These are phyloP conservation scores for Oceanodroma tethys DNA, from an alignment of 2,113 vertebrate genomes.

Conservation along the genomic window DNA sequence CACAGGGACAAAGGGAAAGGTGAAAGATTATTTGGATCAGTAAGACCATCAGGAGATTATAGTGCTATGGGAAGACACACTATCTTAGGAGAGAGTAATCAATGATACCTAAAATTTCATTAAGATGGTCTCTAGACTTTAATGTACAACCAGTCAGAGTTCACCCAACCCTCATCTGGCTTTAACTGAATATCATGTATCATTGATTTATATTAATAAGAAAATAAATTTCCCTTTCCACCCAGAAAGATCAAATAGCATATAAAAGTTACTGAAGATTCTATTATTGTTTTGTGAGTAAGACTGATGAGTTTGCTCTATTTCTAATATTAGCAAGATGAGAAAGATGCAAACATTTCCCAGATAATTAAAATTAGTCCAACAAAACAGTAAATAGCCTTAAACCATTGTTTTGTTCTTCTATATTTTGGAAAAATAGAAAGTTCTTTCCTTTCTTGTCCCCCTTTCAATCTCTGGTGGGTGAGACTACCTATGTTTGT, in stretches of 20 bases:
- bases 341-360: not conserved
- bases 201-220: not conserved
- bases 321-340: not conserved
- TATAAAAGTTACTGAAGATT: not conserved
- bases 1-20: not conserved
- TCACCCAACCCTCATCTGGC: not conserved
- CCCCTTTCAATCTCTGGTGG: not conserved
- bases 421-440: not conserved
- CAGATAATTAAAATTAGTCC: not conserved
- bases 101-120: not conserved
- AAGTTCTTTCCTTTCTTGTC: not conserved
- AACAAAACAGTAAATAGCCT: not conserved
- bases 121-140: not conserved
- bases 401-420: not conserved
- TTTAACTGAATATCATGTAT: not conserved
- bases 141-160: not conserved
- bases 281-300: not conserved
- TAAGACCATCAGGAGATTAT: not conserved
- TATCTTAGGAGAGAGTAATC: not conserved
- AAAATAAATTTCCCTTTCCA: not conserved
- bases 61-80: not conserved
- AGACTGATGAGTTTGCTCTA: not conserved
- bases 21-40: not conserved
- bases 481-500: conserved; percentile 5
- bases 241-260: not conserved